These are phyloP conservation scores for Paralinhomoeus sp. DNA, from an alignment of 2,888 invertebrate genomes.

Conservation along the genomic window DNA sequence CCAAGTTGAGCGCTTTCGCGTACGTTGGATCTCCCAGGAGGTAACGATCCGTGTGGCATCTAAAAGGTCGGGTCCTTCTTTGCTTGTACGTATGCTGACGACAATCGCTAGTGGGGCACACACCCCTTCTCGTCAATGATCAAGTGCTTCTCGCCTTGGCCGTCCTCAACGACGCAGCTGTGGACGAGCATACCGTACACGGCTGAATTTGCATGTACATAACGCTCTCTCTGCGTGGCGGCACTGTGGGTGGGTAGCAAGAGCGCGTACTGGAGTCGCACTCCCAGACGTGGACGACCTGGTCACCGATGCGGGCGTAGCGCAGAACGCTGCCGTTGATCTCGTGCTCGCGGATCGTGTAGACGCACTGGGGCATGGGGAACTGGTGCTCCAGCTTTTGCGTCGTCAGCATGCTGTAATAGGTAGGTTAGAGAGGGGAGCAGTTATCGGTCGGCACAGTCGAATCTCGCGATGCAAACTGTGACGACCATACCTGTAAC, in stretches of 20 bases:
- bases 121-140: constrained; percentile 22
- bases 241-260: background rate
- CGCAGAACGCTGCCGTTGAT: constrained; percentile 20
- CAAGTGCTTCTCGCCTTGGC: constrained; percentile 20
- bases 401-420: constrained; percentile 19
- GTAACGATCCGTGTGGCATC: constrained; percentile 20
- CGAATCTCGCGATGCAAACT: no score
- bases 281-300: no score
- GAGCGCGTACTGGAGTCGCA: no score
- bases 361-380: constrained; percentile 21
- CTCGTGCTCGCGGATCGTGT: constrained; percentile 22
- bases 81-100: background rate
- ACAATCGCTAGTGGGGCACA: background rate
- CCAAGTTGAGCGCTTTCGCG: constrained; percentile 22
- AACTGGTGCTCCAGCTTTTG: constrained; percentile 14
- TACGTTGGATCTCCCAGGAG: constrained; percentile 25
- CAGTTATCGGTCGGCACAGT: no score
- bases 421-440: background rate
- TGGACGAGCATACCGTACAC: constrained; percentile 23
- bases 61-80: constrained; percentile 4
- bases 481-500: no score
- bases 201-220: constrained; percentile 8
- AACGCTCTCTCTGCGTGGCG: background rate
- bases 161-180: constrained; percentile 23
- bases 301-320: constrained; percentile 23